Base-by-base conservation (phyloP, 2,797 vertebrate species). In the Avahi laniger region DNA sequence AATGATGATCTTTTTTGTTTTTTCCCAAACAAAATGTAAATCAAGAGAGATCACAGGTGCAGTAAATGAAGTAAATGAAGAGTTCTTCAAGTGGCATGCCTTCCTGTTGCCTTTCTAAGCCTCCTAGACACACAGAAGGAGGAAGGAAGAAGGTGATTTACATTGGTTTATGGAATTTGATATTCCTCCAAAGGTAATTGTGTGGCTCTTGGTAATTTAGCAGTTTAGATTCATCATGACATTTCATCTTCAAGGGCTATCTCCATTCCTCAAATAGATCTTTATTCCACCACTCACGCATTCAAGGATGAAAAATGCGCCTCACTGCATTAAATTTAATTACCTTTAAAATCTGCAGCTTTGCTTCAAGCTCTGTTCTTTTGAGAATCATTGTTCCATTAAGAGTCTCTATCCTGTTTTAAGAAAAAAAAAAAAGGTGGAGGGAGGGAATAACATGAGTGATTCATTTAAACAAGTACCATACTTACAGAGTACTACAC, bases 331-430 rank as follows among this genome's bases (percentile, higher is more conserved):
- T 89, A 95, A 97, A 92, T 95, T 94, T 86, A 82, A 48, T 57
- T 98, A 99, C 99, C 99, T 99, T 99, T 54, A 99, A 99, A 38
- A 97, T 81, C 87, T 98, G 98, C 98, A 99, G 98, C 97, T 98
- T 99, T 98, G 98, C 99, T 98, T 99, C 99, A 14, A 99, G 99
- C 97, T 99, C 99, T 76, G 99, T 98, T 98, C 98, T 99, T 98
- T 99, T 99, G 97, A 98, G 92, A 50, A 99, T 98, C 82, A 99
- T 96, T 72, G 99, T 99, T 89, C 99, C 99, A 22, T 99, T 99
- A 78, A 99, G 97, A 0, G 99, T 99, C 98, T 99, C 99, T 92
- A 99, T 92, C 98, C 99, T 99, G 98, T 24, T 97, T 14, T 79
- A 97, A 82, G 94, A 48, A 4, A 86, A 72, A 13, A n/a, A 50